These are phyloP conservation scores for Calephelis virginiensis DNA, from an alignment of 1,140 invertebrate genomes.

Conservation along the genomic window DNA sequence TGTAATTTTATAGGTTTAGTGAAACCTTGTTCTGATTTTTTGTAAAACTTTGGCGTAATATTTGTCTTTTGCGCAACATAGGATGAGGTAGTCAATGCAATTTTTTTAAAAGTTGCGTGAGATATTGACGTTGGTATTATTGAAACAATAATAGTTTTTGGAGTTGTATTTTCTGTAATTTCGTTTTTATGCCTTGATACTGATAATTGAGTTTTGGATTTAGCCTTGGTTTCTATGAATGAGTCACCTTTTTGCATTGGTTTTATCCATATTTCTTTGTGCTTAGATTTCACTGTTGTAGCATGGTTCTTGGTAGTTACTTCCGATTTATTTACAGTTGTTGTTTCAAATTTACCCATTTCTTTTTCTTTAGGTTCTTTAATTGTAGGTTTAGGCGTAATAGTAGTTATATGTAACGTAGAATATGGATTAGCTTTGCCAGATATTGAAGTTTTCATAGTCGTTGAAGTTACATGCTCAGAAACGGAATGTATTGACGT, in stretches of 20 bases:
- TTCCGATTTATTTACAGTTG: slow-evolving; percentile 37
- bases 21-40: slow-evolving; percentile 43
- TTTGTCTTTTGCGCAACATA: slow-evolving; percentile 47
- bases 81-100: slow-evolving; percentile 57
- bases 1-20: slow-evolving; percentile 48
- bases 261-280: slow-evolving; percentile 73
- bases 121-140: slow-evolving; percentile 72
- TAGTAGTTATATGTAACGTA: slow-evolving; percentile 20
- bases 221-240: slow-evolving; percentile 51
- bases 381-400: slow-evolving; percentile 24
- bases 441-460: slow-evolving; percentile 31
- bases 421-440: slow-evolving; percentile 26
- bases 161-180: slow-evolving; percentile 54
- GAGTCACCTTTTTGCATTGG: slow-evolving; percentile 71
- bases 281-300: slow-evolving; percentile 56
- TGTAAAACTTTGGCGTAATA: slow-evolving; percentile 33
- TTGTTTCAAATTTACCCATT: slow-evolving; percentile 29
- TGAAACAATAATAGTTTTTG: slow-evolving; percentile 70
- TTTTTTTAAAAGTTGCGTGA: slow-evolving; percentile 67
- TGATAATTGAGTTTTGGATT: slow-evolving; percentile 44
- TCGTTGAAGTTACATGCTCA: slow-evolving; percentile 33
- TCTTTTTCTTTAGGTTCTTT: slow-evolving; percentile 22
- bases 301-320: slow-evolving; percentile 37
- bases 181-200: slow-evolving; percentile 50
- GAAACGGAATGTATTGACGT: slow-evolving; percentile 32